Conservation (phyloP, 2,888 invertebrate genomes). For the Hydrotaea diabolus region DNA sequence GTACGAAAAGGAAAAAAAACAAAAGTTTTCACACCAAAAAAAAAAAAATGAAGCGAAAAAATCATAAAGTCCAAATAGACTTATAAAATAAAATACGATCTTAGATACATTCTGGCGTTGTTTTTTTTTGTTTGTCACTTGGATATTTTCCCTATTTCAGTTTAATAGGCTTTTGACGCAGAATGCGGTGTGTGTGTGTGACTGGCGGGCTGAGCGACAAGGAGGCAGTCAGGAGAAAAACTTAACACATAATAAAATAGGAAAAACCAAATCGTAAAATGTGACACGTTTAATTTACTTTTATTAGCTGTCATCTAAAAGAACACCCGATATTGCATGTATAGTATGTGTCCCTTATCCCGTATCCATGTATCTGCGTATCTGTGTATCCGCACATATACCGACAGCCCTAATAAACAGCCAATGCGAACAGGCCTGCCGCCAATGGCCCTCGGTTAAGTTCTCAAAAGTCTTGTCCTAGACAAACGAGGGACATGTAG, state of each 20-base stretch:
- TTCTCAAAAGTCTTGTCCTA: neutral
- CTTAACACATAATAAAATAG: conserved; percentile 59
- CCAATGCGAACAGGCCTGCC: neutral
- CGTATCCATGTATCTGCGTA: neutral
- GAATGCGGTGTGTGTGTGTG: neutral
- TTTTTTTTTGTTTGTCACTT: neutral
- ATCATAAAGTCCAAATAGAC: conserved; percentile 29
- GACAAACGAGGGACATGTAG: too few species aligned
- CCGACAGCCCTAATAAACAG: neutral
- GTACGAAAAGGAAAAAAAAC: neutral
- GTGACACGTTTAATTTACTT: conserved; percentile 63
- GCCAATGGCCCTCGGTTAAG: conserved; percentile 4
- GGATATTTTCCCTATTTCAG: conserved; percentile 8
- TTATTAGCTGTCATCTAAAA: conserved; percentile 61
- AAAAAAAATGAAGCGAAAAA: neutral
- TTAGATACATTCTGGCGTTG: conserved; percentile 4
- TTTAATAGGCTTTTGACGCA: conserved; percentile 9
- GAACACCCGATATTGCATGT: conserved; percentile 32
- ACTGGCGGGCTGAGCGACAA: neutral
- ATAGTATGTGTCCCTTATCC: neutral
- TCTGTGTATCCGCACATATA: neutral
- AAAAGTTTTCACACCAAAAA: conserved; percentile 29
- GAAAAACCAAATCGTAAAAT: conserved; percentile 57
- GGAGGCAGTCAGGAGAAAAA: conserved; percentile 22
- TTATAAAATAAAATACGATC: conserved; percentile 20